Base-by-base conservation (phyloP, 2,797 vertebrate genomes). In the Vipera ursinii region DNA sequence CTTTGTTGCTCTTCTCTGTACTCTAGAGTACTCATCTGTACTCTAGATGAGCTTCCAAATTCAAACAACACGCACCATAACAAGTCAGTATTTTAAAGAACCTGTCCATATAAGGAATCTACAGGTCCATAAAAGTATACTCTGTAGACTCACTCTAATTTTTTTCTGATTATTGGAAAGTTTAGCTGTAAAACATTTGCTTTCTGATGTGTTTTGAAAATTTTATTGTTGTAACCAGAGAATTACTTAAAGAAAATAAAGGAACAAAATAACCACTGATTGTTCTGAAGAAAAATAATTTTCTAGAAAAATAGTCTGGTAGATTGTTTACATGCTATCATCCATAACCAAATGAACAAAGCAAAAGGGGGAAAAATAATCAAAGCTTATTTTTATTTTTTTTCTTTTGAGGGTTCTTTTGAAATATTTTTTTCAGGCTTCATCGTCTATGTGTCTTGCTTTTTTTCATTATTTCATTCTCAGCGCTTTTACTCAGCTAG, bases 321-420 rank as follows among this genome's bases (percentile, higher is more conserved):
- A 69, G 89, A 61, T 48, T 0, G 0, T n/a, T 53, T 15, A 48
- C 51, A 73, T 55, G 90, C 63, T 88, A 85, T 82, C 92, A 60
- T 86, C 57, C 95, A 94, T 86, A 95, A 65, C 69, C 44, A 78
- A 93, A 73, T 12, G 9, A 94, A 91, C 38, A 85, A 93, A 96
- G 57, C 60, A 61, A 59, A 51, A 89, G 73, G 51, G 56, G 69
- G 22, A 87, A 89, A 2, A 59, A 90, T 88, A 65, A 86, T 90
- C 44, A 92, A 93, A 93, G 44, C 85, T 86, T 85, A 89, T 87
- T 38, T 93, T 89, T 57, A 65, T 86, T 53, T 69, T n/a, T n/a
- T 57, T 13, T 3, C 86, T 87, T 87, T n/a, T 87, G 22, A 91
- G 60, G 13, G 10, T 48, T 53, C 28, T 82, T 61, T 69, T 61